Base-by-base conservation (phyloP, 1,140 invertebrate genomes). In the Lepidurus couesii region DNA sequence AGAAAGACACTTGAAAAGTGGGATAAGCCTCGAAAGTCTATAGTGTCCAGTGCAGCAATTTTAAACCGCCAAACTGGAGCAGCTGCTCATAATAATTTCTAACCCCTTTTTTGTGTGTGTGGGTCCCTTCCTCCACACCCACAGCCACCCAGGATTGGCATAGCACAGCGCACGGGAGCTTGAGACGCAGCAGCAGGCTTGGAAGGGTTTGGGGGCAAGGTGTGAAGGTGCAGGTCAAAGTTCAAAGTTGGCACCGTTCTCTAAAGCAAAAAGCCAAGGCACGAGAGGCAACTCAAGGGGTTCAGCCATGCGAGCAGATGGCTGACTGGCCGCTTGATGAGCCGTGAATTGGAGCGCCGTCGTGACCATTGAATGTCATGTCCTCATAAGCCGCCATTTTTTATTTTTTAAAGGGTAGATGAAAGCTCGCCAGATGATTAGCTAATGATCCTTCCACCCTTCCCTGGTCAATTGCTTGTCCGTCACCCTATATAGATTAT, bases 311-410 rank as follows among this genome's bases (percentile, higher is more conserved):
- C 53, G 13, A 65, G 53, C 53, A 65, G 53, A 65, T 65, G 53
- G 53, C 53, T 65, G 53, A 65, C 53, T 65, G 53, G 53, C 21
- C 53, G 53, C 53, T 65, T 65, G 53, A 65, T 65, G 53, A 65
- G 53, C 53, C 53, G 53, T 65, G 53, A 65, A 65, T 65, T 65
- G 53, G 53, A 65, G 53, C 53, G 53, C 53, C 53, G 53, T 65
- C 53, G 53, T 65, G 53, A 65, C 53, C 53, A 65, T 65, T 7
- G 53, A 65, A 65, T 65, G 53, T 65, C 53, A 65, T 65, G 53
- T 65, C 53, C 53, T 65, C 53, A 65, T 65, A 65, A 65, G 53
- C 53, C 53, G 53, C 53, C 47, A 65, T 65, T 65, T 65, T n/a
- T 34, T 34, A n/a, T 65, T 65, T 65, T 65, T 65, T 16, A 21